These are phyloP conservation scores for Melipona beecheii DNA, from an alignment of 2,888 invertebrate genomes.

Conservation along the genomic window DNA sequence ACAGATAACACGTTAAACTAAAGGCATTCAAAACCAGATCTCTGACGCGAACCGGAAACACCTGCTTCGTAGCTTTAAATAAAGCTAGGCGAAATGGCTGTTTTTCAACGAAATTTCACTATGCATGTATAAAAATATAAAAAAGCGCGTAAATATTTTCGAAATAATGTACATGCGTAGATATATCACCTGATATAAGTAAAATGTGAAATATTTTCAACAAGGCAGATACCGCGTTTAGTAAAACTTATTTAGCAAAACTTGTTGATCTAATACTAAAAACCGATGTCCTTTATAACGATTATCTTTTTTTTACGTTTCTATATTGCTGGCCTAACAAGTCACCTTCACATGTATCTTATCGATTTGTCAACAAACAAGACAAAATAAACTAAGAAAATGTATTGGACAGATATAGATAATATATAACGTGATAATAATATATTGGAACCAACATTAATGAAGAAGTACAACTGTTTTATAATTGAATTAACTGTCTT, in stretches of 20 bases:
- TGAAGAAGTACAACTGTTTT: neutral
- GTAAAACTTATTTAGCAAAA: neutral
- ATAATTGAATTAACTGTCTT: neutral
- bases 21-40: conserved; percentile 47
- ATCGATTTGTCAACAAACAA: conserved; percentile 50
- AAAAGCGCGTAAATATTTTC: neutral
- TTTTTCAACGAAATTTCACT: conserved; percentile 33
- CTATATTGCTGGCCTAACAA: conserved; percentile 3
- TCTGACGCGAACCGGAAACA: conserved; percentile 52
- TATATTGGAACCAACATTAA: neutral
- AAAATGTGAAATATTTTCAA: too few species aligned
- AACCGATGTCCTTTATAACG: neutral
- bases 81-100: conserved; percentile 41
- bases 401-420: neutral
- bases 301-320: neutral
- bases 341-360: conserved; percentile 33
- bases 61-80: conserved; percentile 44
- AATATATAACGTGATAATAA: neutral
- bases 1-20: conserved; percentile 51
- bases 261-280: neutral
- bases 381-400: conserved; percentile 6
- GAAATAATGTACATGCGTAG: neutral
- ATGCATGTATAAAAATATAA: neutral
- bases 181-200: neutral
- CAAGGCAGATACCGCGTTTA: too few species aligned